Conservation (phyloP, 2,888 invertebrate species). For the Eristalis intricaria region DNA sequence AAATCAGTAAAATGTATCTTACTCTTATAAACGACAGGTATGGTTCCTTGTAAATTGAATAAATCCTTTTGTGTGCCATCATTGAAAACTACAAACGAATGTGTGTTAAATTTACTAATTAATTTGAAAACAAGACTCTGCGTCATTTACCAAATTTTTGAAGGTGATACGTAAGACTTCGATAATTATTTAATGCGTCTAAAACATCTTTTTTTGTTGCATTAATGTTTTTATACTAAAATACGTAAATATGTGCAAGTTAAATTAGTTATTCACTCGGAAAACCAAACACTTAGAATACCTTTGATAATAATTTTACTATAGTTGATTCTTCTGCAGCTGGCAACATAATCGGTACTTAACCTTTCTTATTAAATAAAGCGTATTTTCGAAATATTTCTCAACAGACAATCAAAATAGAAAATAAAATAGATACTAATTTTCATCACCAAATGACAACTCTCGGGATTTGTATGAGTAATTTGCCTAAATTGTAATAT, state of each 20-base stretch:
- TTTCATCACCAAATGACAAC: constrained; percentile 55
- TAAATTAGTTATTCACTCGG: background rate
- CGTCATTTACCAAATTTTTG: constrained; percentile 86
- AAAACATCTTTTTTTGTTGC: constrained; percentile 86
- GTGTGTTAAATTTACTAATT: background rate
- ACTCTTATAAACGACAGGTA: constrained; percentile 95
- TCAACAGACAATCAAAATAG: constrained; percentile 43
- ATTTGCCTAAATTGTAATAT: constrained; percentile 34
- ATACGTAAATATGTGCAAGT: constrained; percentile 66
- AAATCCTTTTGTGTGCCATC: constrained; percentile 92
- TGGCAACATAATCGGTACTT: constrained; percentile 73
- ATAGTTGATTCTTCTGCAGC: constrained; percentile 82
- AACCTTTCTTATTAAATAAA: background rate
- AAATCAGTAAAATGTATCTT: background rate
- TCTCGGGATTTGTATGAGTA: constrained; percentile 55
- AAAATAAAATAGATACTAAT: constrained; percentile 31
- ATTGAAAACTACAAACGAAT: constrained; percentile 87
- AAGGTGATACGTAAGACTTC: constrained; percentile 85
- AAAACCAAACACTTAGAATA: constrained; percentile 73
- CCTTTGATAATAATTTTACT: constrained; percentile 82
- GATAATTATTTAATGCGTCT: constrained; percentile 85
- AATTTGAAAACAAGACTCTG: background rate
- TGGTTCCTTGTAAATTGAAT: constrained; percentile 93
- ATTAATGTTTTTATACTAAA: constrained; percentile 88
- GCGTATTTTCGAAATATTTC: constrained; percentile 23